These are phyloP conservation scores for Pelosia muscerda DNA, from an alignment of 2,888 invertebrate genomes.

Conservation along the genomic window DNA sequence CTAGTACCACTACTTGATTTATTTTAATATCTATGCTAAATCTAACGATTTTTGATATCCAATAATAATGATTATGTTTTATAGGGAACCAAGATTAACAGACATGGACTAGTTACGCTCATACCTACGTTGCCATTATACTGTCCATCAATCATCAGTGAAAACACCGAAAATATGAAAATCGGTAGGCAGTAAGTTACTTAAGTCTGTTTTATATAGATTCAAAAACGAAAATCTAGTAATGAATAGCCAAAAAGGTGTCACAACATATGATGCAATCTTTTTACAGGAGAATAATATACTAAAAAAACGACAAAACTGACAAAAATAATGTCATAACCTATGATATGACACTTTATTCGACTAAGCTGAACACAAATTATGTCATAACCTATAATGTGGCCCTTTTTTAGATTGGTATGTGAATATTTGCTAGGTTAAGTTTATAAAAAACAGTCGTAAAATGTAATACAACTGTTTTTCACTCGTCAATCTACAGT, in stretches of 20 bases:
- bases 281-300: slow-evolving; percentile 5
- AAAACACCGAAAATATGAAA: background rate
- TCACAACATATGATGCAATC: background rate
- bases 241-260: background rate
- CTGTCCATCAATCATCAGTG: background rate
- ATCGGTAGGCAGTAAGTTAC: background rate
- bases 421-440: background rate
- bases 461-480: slow-evolving; percentile 6
- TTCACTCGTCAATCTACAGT: slow-evolving; percentile 8
- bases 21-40: background rate
- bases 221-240: background rate
- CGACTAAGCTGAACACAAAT: background rate
- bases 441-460: slow-evolving; percentile 9
- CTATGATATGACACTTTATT: background rate
- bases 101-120: background rate
- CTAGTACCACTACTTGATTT: background rate
- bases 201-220: background rate
- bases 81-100: too few relatives aligned
- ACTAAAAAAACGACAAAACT: slow-evolving; percentile 4
- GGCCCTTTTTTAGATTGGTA: slow-evolving; percentile 6
- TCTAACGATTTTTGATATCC: too few relatives aligned
- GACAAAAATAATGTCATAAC: slow-evolving; percentile 9
- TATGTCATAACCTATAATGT: slow-evolving; percentile 6
- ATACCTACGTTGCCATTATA: background rate
- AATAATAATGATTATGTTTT: too few relatives aligned